Evolutionary conservation across 1,140 invertebrate species (phyloP).

Genomic region (Fragariocoptes setiger): DNA sequence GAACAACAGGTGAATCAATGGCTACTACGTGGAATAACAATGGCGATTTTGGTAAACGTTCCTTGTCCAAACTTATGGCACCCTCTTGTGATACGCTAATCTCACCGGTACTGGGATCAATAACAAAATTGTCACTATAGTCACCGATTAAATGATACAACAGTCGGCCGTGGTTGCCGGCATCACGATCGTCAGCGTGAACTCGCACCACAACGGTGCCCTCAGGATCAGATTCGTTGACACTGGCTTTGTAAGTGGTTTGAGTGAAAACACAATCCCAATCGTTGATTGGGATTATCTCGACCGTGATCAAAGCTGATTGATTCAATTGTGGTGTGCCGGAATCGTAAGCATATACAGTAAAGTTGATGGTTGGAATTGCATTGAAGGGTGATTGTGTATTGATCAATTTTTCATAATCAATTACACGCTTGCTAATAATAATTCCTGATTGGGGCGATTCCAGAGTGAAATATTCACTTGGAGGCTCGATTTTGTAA

Average conservation of each 20-base stretch:
- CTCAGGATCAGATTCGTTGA: constrained; percentile 33
- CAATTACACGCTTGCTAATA: constrained; percentile 34
- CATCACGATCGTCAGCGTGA: background rate
- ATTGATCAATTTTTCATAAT: constrained; percentile 32
- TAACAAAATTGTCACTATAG: background rate
- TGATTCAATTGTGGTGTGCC: constrained; percentile 48
- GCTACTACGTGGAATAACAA: background rate
- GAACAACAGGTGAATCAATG: background rate
- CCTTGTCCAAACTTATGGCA: background rate
- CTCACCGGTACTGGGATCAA: background rate
- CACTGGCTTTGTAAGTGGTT: constrained; percentile 33
- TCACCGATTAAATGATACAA: background rate
- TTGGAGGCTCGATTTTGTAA: constrained; percentile 34
- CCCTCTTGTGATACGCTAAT: background rate
- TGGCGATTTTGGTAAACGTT: background rate
- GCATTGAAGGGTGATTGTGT: background rate
- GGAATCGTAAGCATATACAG: constrained; percentile 57
- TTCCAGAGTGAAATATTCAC: constrained; percentile 39
- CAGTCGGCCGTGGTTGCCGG: constrained; percentile 12
- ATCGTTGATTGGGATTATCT: background rate
- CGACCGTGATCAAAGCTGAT: background rate
- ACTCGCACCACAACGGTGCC: constrained; percentile 45
- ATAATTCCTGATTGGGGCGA: constrained; percentile 29
- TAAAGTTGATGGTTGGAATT: constrained; percentile 21
- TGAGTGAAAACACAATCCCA: constrained; percentile 32